Conservation (phyloP, 2,797 vertebrate species). For the Leucoraja ocellata region DNA sequence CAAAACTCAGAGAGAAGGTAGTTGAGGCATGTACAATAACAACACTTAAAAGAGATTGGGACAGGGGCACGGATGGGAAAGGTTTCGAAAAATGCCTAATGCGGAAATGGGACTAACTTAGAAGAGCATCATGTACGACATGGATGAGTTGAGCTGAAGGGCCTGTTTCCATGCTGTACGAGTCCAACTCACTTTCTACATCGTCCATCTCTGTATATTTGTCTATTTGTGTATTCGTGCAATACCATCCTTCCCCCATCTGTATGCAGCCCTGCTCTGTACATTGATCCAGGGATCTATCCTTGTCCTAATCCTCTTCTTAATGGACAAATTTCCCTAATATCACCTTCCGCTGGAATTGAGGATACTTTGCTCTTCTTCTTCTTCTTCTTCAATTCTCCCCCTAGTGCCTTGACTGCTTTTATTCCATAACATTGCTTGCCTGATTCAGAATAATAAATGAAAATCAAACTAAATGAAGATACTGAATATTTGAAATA, state of each 20-base stretch:
- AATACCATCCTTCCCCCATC: neutral
- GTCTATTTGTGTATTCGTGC: neutral
- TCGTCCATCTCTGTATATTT: neutral
- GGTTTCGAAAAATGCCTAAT: too few relatives aligned
- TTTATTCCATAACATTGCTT: neutral
- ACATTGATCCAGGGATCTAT: neutral
- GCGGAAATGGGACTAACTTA: too few relatives aligned
- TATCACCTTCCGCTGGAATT: neutral
- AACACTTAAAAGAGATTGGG: too few relatives aligned
- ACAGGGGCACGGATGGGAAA: too few relatives aligned
- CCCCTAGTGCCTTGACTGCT: neutral
- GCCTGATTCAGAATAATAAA: neutral
- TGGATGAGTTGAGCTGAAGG: too few relatives aligned
- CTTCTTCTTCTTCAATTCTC: neutral
- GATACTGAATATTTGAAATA: too few relatives aligned
- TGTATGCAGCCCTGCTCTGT: neutral
- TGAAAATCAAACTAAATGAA: too few relatives aligned
- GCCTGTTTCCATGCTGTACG: too few relatives aligned
- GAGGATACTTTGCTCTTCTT: neutral
- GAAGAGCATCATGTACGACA: too few relatives aligned
- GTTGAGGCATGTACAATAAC: too few relatives aligned
- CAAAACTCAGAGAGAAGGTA: too few relatives aligned
- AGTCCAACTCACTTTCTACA: neutral
- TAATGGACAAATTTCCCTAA: neutral
- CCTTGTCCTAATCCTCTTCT: neutral